A percentile compares a stretch with the other conserved stretches of the same genome.
These are phyloP conservation scores for Theocolax elegans DNA, from an alignment of 1,140 invertebrate genomes.

Conservation along the genomic window DNA sequence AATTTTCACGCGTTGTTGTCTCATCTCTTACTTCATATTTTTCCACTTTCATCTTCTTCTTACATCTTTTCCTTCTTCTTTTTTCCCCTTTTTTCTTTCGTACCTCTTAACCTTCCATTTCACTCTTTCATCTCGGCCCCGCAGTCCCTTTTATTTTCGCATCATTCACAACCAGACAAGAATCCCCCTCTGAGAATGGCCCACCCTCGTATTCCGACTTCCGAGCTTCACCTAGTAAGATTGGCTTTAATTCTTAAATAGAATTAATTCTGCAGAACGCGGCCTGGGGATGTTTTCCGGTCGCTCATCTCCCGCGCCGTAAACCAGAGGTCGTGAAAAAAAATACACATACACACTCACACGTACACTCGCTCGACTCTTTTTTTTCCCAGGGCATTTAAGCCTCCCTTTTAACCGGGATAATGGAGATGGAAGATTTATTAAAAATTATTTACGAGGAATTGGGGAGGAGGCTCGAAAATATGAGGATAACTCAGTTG, in stretches of 20 bases:
- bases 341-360: no score
- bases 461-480: conserved; percentile 9
- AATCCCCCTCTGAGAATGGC: conserved; percentile 47
- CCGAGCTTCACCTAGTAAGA: conserved; percentile 54
- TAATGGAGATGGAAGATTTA: conserved; percentile 47
- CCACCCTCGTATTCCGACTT: background rate
- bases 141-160: conserved; percentile 40
- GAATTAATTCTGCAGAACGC: conserved; percentile 54
- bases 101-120: conserved; percentile 42
- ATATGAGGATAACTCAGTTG: background rate
- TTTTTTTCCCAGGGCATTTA: background rate
- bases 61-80: conserved; percentile 20
- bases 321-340: background rate
- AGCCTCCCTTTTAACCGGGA: conserved; percentile 8
- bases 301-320: conserved; percentile 24
- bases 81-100: conserved; percentile 32
- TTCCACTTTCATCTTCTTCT: no score
- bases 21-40: no score
- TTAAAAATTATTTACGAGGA: conserved; percentile 46
- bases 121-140: conserved; percentile 17
- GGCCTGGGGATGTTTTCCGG: conserved; percentile 35
- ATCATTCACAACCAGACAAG: conserved; percentile 40
- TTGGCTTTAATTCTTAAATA: conserved; percentile 60
- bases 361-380: background rate
- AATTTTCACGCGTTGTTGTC: no score